Percentiles rank a stretch among this genome's conserved stretches.
phyloP scores from a whole-genome alignment of 2,797 vertebrate genomes.

The Enteromius viviparus region DNA sequence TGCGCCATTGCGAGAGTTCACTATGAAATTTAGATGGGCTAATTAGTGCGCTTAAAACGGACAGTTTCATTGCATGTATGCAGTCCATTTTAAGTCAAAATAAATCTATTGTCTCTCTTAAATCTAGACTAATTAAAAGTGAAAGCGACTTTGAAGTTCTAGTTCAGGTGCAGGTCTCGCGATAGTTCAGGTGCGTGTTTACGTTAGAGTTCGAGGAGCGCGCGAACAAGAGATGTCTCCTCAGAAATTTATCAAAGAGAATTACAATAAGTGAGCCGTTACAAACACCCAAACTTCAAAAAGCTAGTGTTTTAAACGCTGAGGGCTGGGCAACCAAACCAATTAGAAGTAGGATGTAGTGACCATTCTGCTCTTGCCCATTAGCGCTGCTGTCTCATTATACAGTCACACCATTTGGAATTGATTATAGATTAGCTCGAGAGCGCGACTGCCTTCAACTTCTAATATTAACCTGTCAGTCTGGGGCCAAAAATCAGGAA shows the following conservation, averaged over 20 bases:
- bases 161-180: background rate
- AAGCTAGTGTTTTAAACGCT: conserved; percentile 14
- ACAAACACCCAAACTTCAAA: conserved; percentile 20
- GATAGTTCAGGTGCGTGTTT: background rate
- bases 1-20: background rate
- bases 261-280: background rate
- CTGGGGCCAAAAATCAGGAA: background rate
- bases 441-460: conserved; percentile 4
- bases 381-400: conserved; percentile 34
- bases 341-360: conserved; percentile 12
- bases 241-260: background rate
- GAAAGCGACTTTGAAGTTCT: background rate
- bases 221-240: background rate
- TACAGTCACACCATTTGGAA: conserved; percentile 36
- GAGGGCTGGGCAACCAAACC: background rate
- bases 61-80: background rate
- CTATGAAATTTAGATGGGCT: background rate
- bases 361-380: conserved; percentile 10
- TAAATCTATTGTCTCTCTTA: background rate
- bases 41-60: conserved; percentile 4
- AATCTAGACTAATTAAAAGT: background rate
- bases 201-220: background rate
- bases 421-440: conserved; percentile 37
- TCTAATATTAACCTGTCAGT: conserved; percentile 36
- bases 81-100: background rate